Evolutionary conservation across 2,797 vertebrate species (phyloP), one percentile per base, ranked within the genome.

Genomic region (Darevskia mixta): DNA sequence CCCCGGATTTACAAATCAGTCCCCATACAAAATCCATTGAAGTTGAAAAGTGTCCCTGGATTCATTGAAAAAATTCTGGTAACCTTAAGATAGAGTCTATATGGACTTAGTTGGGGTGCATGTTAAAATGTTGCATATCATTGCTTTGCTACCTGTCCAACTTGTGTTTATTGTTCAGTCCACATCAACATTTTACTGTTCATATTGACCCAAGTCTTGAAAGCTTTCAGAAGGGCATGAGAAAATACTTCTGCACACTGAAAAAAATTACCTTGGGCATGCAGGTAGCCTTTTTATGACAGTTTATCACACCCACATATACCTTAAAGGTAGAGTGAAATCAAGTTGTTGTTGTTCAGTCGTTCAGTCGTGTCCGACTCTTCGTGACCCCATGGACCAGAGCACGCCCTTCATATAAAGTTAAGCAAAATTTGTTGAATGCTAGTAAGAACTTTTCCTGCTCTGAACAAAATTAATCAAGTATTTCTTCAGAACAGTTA

Each of bases 401-500:
- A 35, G 35, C 35, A 35, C 35, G 35, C 35, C 35, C 18, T 43
- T 15, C 49, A 27, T 58, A 58, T 85, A 66, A 66, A n/a, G 17
- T 64, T 45, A 45, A 86, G 32, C 29, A 32, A 17, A 45, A 13
- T 11, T 66, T 49, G 9, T 67, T 77, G 6, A 9, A 32, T 66
- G 61, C 58, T 45, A 45, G 23, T n/a, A 86, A 41, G 64, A 61
- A 64, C 8, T 23, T 5, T 32, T 45, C 18, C 29, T 85, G 15
- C 38, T 29, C 69, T 0, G 73, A 55, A 15, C 49, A 72, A 23
- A 6, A 84, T 76, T 72, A 67, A 77, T 71, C 6, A 58, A 87
- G 85, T 90, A 3, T 87, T 93, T 92, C 82, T 66, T 41, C n/a
- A 77, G n/a, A 87, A 76, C 2, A 75, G 8, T 20, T 61, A 61